Conservation (phyloP, 2,113 vertebrate species). For the Dromaius novaehollandiae region DNA sequence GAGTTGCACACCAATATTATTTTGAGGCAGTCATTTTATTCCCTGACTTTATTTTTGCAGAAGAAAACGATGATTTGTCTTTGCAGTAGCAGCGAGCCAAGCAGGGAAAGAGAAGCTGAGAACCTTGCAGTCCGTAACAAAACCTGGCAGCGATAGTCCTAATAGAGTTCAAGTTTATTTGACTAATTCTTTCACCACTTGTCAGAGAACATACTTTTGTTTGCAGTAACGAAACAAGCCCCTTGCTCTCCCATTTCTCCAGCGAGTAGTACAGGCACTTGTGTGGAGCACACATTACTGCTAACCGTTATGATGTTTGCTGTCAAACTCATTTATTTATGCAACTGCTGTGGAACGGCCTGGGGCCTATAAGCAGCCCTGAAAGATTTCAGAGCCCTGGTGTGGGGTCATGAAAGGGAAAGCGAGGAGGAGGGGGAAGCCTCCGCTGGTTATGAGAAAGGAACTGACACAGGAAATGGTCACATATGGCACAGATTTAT, state of each 20-base stretch:
- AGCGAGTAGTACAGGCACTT: constrained; percentile 75
- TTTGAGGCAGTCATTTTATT: constrained; percentile 54
- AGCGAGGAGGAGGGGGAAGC: constrained; percentile 54
- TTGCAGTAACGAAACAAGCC: constrained; percentile 71
- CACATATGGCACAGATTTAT: constrained; percentile 95
- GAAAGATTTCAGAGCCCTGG: constrained; percentile 87
- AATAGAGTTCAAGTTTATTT: constrained; percentile 79
- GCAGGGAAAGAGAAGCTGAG: constrained; percentile 24
- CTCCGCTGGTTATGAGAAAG: constrained; percentile 87
- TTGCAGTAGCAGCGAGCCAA: constrained; percentile 20
- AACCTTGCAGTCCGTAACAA: constrained; percentile 32
- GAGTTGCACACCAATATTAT: constrained; percentile 24
- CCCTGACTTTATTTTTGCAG: constrained; percentile 63
- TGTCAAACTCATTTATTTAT: constrained; percentile 92
- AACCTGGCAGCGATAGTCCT: constrained; percentile 61
- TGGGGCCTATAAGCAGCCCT: constrained; percentile 79
- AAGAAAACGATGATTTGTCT: constrained; percentile 69
- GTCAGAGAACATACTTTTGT: constrained; percentile 79
- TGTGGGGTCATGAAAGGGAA: constrained; percentile 86
- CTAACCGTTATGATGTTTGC: constrained; percentile 87
- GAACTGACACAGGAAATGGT: constrained; percentile 92
- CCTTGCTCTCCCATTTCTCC: constrained; percentile 74
- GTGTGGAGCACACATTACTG: constrained; percentile 80
- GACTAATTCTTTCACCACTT: constrained; percentile 84
- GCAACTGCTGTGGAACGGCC: constrained; percentile 83